Base-by-base conservation (phyloP, 2,888 invertebrate species). In the Sicus ferrugineus region DNA sequence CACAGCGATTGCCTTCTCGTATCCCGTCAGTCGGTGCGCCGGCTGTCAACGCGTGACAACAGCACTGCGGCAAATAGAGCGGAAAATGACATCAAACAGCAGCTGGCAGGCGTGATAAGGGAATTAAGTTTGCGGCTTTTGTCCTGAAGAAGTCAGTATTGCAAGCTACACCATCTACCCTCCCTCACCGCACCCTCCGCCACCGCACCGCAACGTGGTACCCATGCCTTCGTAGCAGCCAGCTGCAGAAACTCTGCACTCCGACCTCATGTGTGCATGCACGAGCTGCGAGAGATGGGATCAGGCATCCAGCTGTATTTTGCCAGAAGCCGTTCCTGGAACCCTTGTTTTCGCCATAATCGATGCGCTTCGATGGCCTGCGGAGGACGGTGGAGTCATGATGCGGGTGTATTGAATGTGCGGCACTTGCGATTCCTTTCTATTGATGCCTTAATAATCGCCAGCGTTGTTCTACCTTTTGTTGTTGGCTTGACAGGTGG, bases 81-180 rank as follows among this genome's bases (percentile, higher is more conserved):
- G 81, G 81, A 81, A 83, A 83, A 83, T 83, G 83, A 83, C 83
- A 83, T 83, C 82, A 84, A 83, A 82, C 82, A 80, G 81, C 79
- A 79, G 82, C 83, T 83, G 84, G 83, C 83, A 83, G 80, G 80
- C 81, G 80, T 82, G 83, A 83, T 83, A 83, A 83, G 83, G 80
- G 83, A 83, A 83, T 83, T 83, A 83, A 82, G 81, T 83, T 79
- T 83, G 84, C 77, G 84, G 83, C 82, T 68, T 46, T 31, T 59
- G 67, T 67, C 59, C 48, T 67, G 48, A 67, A 59, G 59, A 67
- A 67, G 48, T 67, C 59, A 58, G 28, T 46, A 30, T 30, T 59
- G 48, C 58, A 16, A 14, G 50, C 50, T 21, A 14, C 23, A 5
- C 54, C 26, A 26, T 28, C 7, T 11, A 54, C 26, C 54, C 11